Evolutionary conservation across 1,140 invertebrate genomes (phyloP).

Genomic region (Marisa cornuarietis): DNA sequence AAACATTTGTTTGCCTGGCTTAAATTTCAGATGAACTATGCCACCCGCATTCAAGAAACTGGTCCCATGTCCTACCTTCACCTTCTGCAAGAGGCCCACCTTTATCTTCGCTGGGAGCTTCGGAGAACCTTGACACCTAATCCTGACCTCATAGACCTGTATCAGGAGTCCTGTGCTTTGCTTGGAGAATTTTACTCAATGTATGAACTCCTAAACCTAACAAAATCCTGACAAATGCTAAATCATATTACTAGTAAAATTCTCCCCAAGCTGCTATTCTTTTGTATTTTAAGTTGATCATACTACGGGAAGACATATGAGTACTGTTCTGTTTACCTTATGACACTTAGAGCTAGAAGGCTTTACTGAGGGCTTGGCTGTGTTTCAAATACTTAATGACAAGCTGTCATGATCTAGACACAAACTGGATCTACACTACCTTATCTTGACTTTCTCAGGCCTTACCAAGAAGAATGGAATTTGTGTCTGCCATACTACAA

Average conservation of each 20-base stretch:
- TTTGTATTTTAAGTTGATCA: background rate
- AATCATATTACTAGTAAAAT: background rate
- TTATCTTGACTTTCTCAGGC: constrained; percentile 28
- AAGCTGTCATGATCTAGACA: background rate
- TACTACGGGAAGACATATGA: background rate
- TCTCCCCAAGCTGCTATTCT: background rate
- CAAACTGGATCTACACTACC: background rate
- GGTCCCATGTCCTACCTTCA: constrained; percentile 75
- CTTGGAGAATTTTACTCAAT: constrained; percentile 75
- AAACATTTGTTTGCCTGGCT: background rate
- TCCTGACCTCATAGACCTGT: constrained; percentile 67
- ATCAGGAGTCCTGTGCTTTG: constrained; percentile 72
- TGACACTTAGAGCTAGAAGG: background rate
- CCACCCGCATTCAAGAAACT: constrained; percentile 71
- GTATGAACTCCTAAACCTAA: constrained; percentile 67
- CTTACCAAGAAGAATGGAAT: constrained; percentile 69
- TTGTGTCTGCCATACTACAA: constrained; percentile 73
- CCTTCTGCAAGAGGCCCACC: constrained; percentile 75
- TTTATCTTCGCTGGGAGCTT: constrained; percentile 69
- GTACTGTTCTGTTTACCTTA: constrained; percentile 12
- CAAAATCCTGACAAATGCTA: background rate
- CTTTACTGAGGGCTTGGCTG: background rate
- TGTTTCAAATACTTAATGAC: background rate
- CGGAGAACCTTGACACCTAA: constrained; percentile 49
- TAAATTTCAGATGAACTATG: constrained; percentile 69